phyloP scores from a whole-genome alignment of 1,140 invertebrate genomes.

The Phocides pigmalion region DNA sequence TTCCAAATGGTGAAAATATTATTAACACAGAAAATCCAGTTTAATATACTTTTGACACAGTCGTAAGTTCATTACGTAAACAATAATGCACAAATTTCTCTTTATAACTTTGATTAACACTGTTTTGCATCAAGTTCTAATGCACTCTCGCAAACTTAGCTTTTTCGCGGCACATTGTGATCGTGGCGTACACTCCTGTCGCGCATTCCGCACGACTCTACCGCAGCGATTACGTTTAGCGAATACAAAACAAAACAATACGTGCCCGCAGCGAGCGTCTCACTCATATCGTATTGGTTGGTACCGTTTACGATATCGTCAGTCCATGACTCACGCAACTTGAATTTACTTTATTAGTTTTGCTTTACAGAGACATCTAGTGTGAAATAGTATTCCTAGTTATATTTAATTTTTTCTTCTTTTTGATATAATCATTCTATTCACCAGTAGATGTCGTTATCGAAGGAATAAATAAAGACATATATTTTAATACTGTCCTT shows the following conservation, averaged over 20 bases:
- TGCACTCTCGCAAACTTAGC: constrained; percentile 60
- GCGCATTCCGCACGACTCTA: constrained; percentile 62
- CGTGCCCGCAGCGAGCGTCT: constrained; percentile 27
- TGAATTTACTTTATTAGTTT: neutral
- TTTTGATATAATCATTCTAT: neutral
- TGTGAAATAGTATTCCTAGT: constrained; percentile 11
- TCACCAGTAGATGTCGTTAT: neutral
- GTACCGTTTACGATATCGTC: constrained; percentile 9
- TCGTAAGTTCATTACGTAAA: constrained; percentile 57
- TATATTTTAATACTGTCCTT: no score
- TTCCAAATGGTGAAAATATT: constrained; percentile 21
- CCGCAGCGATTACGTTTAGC: constrained; percentile 57
- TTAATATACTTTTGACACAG: constrained; percentile 45
- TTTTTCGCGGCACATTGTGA: constrained; percentile 64
- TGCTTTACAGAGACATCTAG: constrained; percentile 43
- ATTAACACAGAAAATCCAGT: constrained; percentile 51
- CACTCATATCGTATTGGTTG: no score
- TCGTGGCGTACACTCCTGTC: constrained; percentile 51
- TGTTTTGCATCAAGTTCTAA: constrained; percentile 63
- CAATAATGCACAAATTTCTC: constrained; percentile 67
- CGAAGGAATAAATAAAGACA: no score
- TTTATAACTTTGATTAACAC: constrained; percentile 63
- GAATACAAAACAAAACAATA: constrained; percentile 79
- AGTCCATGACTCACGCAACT: constrained; percentile 46
- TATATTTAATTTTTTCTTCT: neutral